phyloP scores from a whole-genome alignment of 2,888 invertebrate species.

The Ennomos quercinarius region DNA sequence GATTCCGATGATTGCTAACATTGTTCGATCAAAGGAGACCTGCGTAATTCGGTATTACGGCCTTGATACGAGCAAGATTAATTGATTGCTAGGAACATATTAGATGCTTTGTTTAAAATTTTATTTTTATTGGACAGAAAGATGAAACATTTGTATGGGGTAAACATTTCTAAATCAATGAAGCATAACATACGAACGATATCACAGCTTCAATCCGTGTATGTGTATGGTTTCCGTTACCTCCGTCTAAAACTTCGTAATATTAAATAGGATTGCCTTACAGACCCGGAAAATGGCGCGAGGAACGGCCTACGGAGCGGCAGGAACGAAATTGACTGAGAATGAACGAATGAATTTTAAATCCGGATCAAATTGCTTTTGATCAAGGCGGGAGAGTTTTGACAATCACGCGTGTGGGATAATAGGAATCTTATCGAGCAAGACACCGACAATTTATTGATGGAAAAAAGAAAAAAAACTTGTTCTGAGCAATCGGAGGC shows the following conservation, averaged over 20 bases:
- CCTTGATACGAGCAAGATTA: conserved; percentile 50
- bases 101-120: conserved; percentile 51
- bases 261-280: conserved; percentile 42
- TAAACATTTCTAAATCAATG: conserved; percentile 30
- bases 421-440: conserved; percentile 37
- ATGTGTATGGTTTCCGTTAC: conserved; percentile 25
- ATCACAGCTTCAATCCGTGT: conserved; percentile 12
- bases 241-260: conserved; percentile 37
- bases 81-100: conserved; percentile 55
- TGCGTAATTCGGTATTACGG: conserved; percentile 37
- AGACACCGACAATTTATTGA: conserved; percentile 41
- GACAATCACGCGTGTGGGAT: conserved; percentile 40
- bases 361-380: conserved; percentile 46
- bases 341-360: conserved; percentile 48
- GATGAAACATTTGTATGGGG: conserved; percentile 25
- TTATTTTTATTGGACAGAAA: conserved; percentile 40
- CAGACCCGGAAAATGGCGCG: conserved; percentile 36
- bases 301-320: conserved; percentile 32
- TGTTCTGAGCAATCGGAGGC: conserved; percentile 36
- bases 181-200: conserved; percentile 29
- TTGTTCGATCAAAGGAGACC: conserved; percentile 61
- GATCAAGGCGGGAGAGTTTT: conserved; percentile 41
- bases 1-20: conserved; percentile 51
- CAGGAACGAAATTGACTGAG: conserved; percentile 41
- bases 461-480: conserved; percentile 34